A percentile compares a stretch with the other conserved stretches of the same genome.
Evolutionary conservation across 1,140 invertebrate genomes (phyloP).

Genomic region (Coptotermes formosanus): DNA sequence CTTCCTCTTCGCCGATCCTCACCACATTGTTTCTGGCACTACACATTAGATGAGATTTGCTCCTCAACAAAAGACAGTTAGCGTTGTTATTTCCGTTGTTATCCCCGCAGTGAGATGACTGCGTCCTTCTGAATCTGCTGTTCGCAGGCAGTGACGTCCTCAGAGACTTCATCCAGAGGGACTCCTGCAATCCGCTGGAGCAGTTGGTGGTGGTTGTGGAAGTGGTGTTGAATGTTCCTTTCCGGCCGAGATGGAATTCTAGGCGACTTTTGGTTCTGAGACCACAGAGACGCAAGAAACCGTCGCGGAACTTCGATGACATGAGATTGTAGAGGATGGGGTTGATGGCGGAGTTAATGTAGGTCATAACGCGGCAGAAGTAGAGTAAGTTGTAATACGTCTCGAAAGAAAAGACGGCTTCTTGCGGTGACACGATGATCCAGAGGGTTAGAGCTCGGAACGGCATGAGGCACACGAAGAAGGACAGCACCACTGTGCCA

Average conservation of each 20-base stretch:
- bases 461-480: slow-evolving; percentile 84
- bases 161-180: slow-evolving; percentile 18
- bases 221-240: slow-evolving; percentile 23
- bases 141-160: background rate
- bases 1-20: background rate
- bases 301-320: slow-evolving; percentile 79
- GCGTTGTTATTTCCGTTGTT: background rate
- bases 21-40: background rate
- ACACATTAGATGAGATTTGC: background rate
- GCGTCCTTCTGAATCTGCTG: background rate
- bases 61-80: background rate
- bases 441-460: slow-evolving; percentile 81
- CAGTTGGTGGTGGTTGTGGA: slow-evolving; percentile 19
- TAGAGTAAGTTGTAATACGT: slow-evolving; percentile 77
- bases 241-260: slow-evolving; percentile 41
- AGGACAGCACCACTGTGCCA: slow-evolving; percentile 77
- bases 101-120: background rate
- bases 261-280: slow-evolving; percentile 55
- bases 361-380: slow-evolving; percentile 81
- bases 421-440: slow-evolving; percentile 65
- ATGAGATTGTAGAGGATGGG: slow-evolving; percentile 82
- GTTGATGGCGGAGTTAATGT: slow-evolving; percentile 81
- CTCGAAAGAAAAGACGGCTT: slow-evolving; percentile 60
- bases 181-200: background rate
- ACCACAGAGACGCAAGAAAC: slow-evolving; percentile 66